These are phyloP conservation scores for Hecatera dysodea DNA, from an alignment of 2,888 invertebrate genomes.

Conservation along the genomic window DNA sequence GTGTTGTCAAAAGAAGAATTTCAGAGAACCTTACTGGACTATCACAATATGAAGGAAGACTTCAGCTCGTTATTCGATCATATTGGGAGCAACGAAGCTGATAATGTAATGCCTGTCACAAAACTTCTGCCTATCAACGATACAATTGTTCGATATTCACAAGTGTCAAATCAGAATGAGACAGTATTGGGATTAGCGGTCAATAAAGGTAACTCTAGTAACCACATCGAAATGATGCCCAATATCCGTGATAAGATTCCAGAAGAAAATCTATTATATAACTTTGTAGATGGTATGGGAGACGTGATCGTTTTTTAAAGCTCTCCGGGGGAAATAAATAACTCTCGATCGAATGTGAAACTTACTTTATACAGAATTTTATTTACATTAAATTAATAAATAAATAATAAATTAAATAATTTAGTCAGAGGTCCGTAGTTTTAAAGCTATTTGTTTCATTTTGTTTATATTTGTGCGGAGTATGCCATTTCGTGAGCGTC, in stretches of 20 bases:
- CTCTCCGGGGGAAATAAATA: slow-evolving; percentile 63
- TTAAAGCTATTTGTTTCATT: slow-evolving; percentile 73
- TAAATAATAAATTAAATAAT: slow-evolving; percentile 87
- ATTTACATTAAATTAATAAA: slow-evolving; percentile 86
- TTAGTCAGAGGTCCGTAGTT: slow-evolving; percentile 87
- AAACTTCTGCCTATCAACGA: slow-evolving; percentile 54
- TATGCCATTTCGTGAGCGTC: slow-evolving; percentile 92
- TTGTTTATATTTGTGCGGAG: slow-evolving; percentile 86
- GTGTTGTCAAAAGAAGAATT: slow-evolving; percentile 24
- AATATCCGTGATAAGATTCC: slow-evolving; percentile 42
- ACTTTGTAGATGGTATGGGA: slow-evolving; percentile 14
- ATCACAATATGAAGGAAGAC: slow-evolving; percentile 18
- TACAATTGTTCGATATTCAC: slow-evolving; percentile 16
- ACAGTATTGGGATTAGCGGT: neutral
- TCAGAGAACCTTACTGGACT: neutral
- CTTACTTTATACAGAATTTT: slow-evolving; percentile 84
- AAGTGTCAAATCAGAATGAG: slow-evolving; percentile 6
- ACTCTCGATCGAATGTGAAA: slow-evolving; percentile 77
- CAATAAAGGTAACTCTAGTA: neutral
- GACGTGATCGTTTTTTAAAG: slow-evolving; percentile 57
- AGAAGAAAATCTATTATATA: slow-evolving; percentile 7
- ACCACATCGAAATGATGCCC: neutral
- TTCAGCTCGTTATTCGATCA: slow-evolving; percentile 56
- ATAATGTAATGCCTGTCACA: slow-evolving; percentile 46
- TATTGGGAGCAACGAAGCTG: slow-evolving; percentile 60